These are phyloP conservation scores for Vanessa cardui DNA, from an alignment of 2,888 invertebrate species.

Conservation along the genomic window DNA sequence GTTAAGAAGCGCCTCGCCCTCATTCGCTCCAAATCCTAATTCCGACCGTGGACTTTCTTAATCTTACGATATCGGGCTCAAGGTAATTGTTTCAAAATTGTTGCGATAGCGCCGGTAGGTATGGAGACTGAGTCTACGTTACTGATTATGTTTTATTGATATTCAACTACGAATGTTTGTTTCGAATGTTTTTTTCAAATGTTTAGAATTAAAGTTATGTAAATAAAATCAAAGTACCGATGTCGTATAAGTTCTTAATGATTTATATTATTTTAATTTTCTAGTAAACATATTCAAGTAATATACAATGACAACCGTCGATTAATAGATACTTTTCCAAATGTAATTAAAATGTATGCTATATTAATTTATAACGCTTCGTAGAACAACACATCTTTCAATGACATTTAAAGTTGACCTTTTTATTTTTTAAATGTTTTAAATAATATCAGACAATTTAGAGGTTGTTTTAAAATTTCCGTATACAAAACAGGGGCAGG, in stretches of 20 bases:
- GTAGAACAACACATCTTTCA: too few relatives aligned
- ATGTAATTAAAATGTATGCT: too few relatives aligned
- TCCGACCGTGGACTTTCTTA: slow-evolving; percentile 81
- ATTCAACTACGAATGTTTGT: neutral
- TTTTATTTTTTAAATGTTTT: too few relatives aligned
- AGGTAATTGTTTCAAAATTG: slow-evolving; percentile 83
- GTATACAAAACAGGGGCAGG: slow-evolving; percentile 26
- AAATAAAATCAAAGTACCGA: too few relatives aligned
- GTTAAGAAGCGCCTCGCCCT: slow-evolving; percentile 69
- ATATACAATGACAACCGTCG: too few relatives aligned
- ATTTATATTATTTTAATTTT: too few relatives aligned
- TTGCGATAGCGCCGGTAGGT: slow-evolving; percentile 47
- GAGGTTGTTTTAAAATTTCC: neutral
- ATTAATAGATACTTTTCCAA: too few relatives aligned
- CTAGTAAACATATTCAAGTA: too few relatives aligned
- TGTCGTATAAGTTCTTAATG: too few relatives aligned
- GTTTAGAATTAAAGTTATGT: neutral
- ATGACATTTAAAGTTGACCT: too few relatives aligned
- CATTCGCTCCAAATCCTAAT: slow-evolving; percentile 77
- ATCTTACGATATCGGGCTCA: slow-evolving; percentile 79
- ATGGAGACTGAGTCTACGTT: slow-evolving; percentile 5
- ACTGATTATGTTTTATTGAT: slow-evolving; percentile 20
- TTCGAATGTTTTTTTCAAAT: slow-evolving; percentile 1
- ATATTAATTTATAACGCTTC: too few relatives aligned
- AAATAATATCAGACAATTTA: neutral